Evolutionary conservation across 2,797 vertebrate species (phyloP), one percentile per base, ranked within the genome.

Genomic region (Ambastaia sidthimunki): DNA sequence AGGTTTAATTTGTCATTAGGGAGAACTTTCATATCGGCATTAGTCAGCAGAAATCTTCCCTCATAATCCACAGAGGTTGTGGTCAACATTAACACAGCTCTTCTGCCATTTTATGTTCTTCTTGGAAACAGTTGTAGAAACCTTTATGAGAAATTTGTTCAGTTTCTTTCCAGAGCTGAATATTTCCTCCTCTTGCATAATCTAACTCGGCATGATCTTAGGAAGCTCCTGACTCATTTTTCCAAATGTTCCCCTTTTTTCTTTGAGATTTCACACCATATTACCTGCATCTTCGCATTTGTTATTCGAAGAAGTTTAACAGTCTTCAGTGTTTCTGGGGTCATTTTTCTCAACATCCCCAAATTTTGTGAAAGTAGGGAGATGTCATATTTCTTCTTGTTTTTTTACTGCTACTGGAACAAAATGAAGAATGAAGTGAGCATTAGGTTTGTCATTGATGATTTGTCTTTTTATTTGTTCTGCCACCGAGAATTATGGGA

Each of bases 161-260:
- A 48, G 34, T 71, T 44, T 47, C 47, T 15, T 28, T 74, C 65
- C 59, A 71, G 50, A 62, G 44, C 21, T 69, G 71, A 74, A 57
- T 74, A 31, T 73, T 74, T 80, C 34, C 71, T 47, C 50, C n/a
- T 59, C 63, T 74, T 78, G 25, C 65, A 44, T 37, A 74, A 70
- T 54, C 44, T 31, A 62, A 55, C 34, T 21, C 28, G 6, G 10
- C 74, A 57, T 59, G 50, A 48, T 82, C 63, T 74, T 44, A 34
- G 21, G 12, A 65, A 70, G 54, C 47, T 55, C 47, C 28, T 21
- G 50, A 55, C 21, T 77, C 1, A 7, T 34, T 77, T 69, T 21
- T 34, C 23, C 55, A 70, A 48, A 48, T 4, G 16, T 48, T 59
- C 21, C 37, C 37, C 10, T 44, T 52, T 25, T 52, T 67, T 37